Base-by-base conservation (phyloP, 2,113 vertebrate species). In the Hippocampus guttulatus region DNA sequence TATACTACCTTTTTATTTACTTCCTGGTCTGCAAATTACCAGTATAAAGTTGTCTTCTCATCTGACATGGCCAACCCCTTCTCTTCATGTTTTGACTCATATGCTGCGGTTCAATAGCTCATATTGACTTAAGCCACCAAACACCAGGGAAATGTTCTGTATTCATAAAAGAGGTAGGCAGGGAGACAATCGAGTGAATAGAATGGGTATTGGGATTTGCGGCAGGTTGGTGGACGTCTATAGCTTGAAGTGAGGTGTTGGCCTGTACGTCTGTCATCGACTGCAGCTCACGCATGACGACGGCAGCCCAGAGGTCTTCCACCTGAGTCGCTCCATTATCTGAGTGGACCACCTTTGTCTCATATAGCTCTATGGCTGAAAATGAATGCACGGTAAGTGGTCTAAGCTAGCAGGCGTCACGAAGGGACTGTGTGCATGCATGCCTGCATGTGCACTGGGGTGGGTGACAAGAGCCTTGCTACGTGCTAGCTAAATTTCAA, bases 81-180 rank as follows among this genome's bases (percentile, higher is more conserved):
- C 58, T 71, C 83, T 88, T 89, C 85, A 89, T 85, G 82, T 86
- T 83, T 86, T 88, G 79, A 85, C 88, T 88, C 81, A 73, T 81
- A 87, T 82, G 86, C 70, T 74, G 77, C 49, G 72, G 85, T 84
- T 87, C 84, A 87, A 87, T 89, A 85, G 80, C 75, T 76, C 76
- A 51, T 89, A 85, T 88, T 90, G 85, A 89, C 88, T 83, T 75
- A 78, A 81, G 83, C 90, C 88, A 90, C 89, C 87, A 86, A 88
- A 88, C 84, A 85, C 79, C 18, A 78, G 87, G 86, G 84, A 81
- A 73, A 51, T 67, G 0, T 72, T 84, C 77, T 68, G 78, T 71
- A 78, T 80, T 89, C 85, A 78, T 85, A 86, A 85, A 85, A 83
- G 73, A 75, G 66, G 16, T 27, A 15, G 70, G 62, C 70, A 8